Base-by-base conservation (phyloP, 2,797 vertebrate species). In the Rousettus madagascariensis region DNA sequence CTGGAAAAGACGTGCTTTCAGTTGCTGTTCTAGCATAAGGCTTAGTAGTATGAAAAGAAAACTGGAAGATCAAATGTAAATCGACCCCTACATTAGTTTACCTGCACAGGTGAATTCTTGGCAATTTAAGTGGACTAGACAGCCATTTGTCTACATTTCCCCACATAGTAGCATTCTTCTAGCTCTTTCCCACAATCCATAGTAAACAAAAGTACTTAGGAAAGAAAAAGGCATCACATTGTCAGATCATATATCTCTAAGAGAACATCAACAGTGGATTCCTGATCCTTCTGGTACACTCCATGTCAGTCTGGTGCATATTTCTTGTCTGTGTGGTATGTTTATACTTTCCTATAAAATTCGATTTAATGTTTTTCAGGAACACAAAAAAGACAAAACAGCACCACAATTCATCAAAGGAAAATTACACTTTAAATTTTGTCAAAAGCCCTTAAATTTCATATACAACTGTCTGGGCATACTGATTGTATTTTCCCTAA, bases 351-450 rank as follows among this genome's bases (percentile, higher is more conserved):
- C 41, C 91, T 96, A 57, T 79, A 96, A 91, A 92, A 93, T 77
- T 92, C 90, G 51, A 90, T 83, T 92, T 86, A 85, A 41, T 93
- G 49, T 88, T 86, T 94, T 69, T 74, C 8, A 36, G 41, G 26
- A 22, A 61, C 68, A 69, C 19, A 38, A 43, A 53, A 59, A 69
- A 75, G 16, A 79, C 43, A 92, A 94, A 59, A 26, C 53, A 94
- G 49, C 71, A 61, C 24, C 72, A 55, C 36, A 91, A 72, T 86
- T 94, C 88, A 90, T 92, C 80, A 91, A 72, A 96, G 74, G 77
- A 92, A 96, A 97, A 94, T 92, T 74, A 95, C 90, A 41, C 53
- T 96, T 97, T 84, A 83, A 41, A 90, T 95, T 75, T 93, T 86
- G 89, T 92, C 65, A 75, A 89, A 96, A 90, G 55, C 55, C 33